phyloP scores from a whole-genome alignment of 2,797 vertebrate genomes.

The Poliocrania exsul region DNA sequence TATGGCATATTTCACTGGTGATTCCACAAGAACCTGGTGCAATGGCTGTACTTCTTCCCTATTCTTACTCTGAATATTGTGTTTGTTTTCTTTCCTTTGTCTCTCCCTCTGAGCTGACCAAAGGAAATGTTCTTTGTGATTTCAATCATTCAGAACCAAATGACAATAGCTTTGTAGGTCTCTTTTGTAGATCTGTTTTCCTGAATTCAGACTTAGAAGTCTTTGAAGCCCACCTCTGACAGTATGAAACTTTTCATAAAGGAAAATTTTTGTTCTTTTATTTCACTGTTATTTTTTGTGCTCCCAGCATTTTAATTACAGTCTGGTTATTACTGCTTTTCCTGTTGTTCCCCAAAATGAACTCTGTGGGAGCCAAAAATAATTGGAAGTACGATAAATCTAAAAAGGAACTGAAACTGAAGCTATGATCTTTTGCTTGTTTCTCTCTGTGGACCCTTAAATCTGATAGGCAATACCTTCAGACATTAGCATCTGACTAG shows the following conservation, averaged over 20 bases:
- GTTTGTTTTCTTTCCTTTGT: constrained; percentile 9
- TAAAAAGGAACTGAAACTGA: neutral
- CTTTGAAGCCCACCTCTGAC: constrained; percentile 26
- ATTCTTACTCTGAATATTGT: neutral
- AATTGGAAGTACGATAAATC: constrained; percentile 10
- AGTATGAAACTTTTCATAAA: neutral
- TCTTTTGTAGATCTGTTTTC: constrained; percentile 16
- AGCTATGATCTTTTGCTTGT: neutral
- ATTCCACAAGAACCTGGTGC: neutral
- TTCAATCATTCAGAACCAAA: neutral
- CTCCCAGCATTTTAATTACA: constrained; percentile 35
- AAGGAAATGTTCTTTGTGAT: neutral
- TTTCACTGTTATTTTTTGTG: neutral
- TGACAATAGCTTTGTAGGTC: neutral
- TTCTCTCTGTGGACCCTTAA: neutral
- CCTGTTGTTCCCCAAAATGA: neutral
- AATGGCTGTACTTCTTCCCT: neutral
- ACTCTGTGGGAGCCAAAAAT: constrained; percentile 38
- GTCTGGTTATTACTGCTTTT: neutral
- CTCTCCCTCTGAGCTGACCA: neutral
- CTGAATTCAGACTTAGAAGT: neutral
- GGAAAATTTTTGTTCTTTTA: neutral
- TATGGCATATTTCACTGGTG: neutral
- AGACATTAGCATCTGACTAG: neutral
- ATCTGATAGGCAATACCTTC: neutral